Conservation (phyloP, 2,888 invertebrate species). For the Dione juno region DNA sequence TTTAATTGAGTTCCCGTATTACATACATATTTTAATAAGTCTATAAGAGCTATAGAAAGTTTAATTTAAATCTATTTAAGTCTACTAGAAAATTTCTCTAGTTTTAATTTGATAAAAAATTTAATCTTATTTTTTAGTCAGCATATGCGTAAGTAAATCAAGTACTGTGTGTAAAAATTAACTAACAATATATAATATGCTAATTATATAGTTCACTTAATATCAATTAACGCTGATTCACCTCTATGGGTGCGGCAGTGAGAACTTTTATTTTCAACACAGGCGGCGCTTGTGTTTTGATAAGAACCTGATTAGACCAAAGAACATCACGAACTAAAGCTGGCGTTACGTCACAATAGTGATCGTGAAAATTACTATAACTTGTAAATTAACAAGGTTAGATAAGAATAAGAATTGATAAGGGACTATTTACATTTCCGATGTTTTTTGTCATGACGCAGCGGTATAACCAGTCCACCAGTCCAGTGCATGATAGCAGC, state of each 20-base stretch:
- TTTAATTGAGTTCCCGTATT: no score
- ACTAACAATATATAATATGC: no score
- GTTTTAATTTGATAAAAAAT: no score
- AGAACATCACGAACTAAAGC: neutral
- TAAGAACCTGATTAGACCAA: conserved; percentile 10
- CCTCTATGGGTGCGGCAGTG: neutral
- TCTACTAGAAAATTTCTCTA: no score
- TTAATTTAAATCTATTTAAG: no score
- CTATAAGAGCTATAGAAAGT: no score
- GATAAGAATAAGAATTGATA: conserved; percentile 17
- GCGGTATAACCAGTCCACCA: no score
- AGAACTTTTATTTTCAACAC: neutral
- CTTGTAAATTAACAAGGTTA: conserved; percentile 15
- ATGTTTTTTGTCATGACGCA: neutral
- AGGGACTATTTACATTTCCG: conserved; percentile 1
- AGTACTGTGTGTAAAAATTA: no score
- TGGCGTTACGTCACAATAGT: neutral
- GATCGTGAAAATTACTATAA: conserved; percentile 14
- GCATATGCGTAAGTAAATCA: no score
- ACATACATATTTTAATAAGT: no score
- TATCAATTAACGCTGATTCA: neutral
- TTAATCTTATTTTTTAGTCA: no score
- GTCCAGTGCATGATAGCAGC: no score
- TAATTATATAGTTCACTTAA: neutral
- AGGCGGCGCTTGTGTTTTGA: conserved; percentile 2